Evolutionary conservation across 2,888 invertebrate genomes (phyloP).

Genomic region (Bhutanitis thaidina): DNA sequence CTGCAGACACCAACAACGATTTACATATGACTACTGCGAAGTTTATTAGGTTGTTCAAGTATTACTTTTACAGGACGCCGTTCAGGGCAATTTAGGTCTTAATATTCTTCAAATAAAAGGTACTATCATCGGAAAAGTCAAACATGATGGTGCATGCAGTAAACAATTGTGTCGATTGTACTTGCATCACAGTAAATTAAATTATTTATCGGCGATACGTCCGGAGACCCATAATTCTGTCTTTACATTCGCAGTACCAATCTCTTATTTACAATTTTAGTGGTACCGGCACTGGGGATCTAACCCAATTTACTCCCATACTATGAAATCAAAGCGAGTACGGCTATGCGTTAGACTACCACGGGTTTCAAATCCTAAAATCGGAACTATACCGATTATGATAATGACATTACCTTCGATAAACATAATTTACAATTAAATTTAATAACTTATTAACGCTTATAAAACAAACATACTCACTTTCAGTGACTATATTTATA

Average conservation of each 20-base stretch:
- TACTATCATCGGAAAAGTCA: neutral
- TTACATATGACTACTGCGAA: slow-evolving; percentile 21
- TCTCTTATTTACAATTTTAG: slow-evolving; percentile 7
- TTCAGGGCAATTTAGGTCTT: neutral
- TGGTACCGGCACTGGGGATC: too few relatives aligned
- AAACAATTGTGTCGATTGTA: slow-evolving; percentile 22
- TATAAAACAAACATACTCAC: too few relatives aligned
- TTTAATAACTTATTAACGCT: too few relatives aligned
- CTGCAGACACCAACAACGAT: slow-evolving; percentile 21
- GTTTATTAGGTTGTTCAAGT: slow-evolving; percentile 19
- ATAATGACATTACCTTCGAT: too few relatives aligned
- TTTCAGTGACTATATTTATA: too few relatives aligned
- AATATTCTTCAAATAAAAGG: neutral
- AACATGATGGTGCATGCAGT: slow-evolving; percentile 15
- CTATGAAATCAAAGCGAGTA: too few relatives aligned
- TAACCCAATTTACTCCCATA: too few relatives aligned
- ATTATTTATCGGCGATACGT: slow-evolving; percentile 23
- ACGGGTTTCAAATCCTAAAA: too few relatives aligned
- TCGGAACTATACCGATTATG: too few relatives aligned
- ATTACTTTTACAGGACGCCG: slow-evolving; percentile 11
- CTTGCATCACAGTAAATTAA: slow-evolving; percentile 20
- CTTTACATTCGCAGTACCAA: slow-evolving; percentile 18
- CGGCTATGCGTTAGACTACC: too few relatives aligned
- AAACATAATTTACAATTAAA: too few relatives aligned
- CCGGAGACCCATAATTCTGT: slow-evolving; percentile 20